These are phyloP conservation scores for Micrasema longulum DNA, from an alignment of 1,140 invertebrate genomes.

Conservation along the genomic window DNA sequence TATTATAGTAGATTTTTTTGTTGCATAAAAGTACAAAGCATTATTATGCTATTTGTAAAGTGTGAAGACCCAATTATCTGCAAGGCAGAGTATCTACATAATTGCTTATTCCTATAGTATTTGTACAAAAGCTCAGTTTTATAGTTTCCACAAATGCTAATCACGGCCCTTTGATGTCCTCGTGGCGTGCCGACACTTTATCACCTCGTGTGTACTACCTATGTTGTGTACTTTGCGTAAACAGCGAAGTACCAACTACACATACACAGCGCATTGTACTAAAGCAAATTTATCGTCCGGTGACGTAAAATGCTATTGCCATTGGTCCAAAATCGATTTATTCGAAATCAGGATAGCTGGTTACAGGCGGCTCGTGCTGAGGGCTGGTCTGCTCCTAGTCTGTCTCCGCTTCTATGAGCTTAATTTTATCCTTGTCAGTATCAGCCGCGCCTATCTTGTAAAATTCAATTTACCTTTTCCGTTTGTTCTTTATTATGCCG, in stretches of 20 bases:
- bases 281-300: constrained; percentile 23
- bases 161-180: constrained; percentile 32
- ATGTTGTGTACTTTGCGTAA: background rate
- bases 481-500: too few species aligned
- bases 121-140: constrained; percentile 6
- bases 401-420: too few species aligned
- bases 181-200: constrained; percentile 17
- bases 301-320: constrained; percentile 27
- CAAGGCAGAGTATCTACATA: background rate
- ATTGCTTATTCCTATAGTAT: background rate
- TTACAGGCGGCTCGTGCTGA: constrained; percentile 7
- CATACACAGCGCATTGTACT: background rate
- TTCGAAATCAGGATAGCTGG: constrained; percentile 6
- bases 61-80: constrained; percentile 10
- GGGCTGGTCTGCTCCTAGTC: constrained; percentile 6
- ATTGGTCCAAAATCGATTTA: constrained; percentile 32
- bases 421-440: background rate
- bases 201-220: constrained; percentile 6
- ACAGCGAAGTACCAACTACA: background rate
- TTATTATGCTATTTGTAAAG: too few species aligned
- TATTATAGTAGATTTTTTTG: too few species aligned
- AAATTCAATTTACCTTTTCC: too few species aligned
- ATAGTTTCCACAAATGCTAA: constrained; percentile 28
- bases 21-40: too few species aligned
- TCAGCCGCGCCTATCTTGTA: too few species aligned